phyloP scores from a whole-genome alignment of 2,113 vertebrate genomes.

The Callaeas wilsoni region DNA sequence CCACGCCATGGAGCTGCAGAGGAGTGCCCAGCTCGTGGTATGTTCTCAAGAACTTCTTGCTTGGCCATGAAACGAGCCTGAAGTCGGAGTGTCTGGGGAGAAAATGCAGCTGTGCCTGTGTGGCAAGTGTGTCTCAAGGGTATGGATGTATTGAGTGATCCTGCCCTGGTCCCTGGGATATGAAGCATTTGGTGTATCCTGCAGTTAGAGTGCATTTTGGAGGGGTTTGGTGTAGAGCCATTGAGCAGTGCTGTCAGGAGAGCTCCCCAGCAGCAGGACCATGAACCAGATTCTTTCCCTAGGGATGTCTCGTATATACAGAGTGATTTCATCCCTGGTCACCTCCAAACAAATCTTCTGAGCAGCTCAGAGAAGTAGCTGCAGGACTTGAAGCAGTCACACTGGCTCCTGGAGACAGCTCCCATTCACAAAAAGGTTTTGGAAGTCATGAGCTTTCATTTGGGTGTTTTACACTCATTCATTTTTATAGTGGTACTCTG shows the following conservation, averaged over 20 bases:
- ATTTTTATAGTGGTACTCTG: not conserved
- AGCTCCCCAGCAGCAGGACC: not conserved
- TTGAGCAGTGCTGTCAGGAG: not conserved
- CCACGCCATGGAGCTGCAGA: slow-evolving; percentile 93
- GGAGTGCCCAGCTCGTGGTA: slow-evolving; percentile 87
- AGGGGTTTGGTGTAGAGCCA: not conserved
- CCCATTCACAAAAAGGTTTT: not conserved
- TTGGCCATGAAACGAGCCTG: not conserved
- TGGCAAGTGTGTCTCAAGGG: not conserved
- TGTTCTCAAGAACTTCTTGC: not conserved
- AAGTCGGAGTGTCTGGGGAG: not conserved
- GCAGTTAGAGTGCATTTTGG: not conserved
- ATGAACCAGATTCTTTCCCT: not conserved
- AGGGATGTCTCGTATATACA: not conserved
- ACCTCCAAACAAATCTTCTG: not conserved
- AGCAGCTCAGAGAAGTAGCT: not conserved
- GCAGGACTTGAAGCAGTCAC: not conserved
- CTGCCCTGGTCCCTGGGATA: not conserved
- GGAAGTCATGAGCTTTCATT: not conserved
- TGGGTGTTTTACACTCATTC: not conserved
- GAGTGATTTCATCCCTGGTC: not conserved
- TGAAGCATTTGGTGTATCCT: not conserved
- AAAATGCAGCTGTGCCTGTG: not conserved
- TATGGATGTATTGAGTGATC: not conserved
- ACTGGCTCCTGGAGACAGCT: not conserved